Evolutionary conservation across 2,888 invertebrate genomes (phyloP), one percentile per base, ranked within the genome.

Genomic region (Oligia latruncula): DNA sequence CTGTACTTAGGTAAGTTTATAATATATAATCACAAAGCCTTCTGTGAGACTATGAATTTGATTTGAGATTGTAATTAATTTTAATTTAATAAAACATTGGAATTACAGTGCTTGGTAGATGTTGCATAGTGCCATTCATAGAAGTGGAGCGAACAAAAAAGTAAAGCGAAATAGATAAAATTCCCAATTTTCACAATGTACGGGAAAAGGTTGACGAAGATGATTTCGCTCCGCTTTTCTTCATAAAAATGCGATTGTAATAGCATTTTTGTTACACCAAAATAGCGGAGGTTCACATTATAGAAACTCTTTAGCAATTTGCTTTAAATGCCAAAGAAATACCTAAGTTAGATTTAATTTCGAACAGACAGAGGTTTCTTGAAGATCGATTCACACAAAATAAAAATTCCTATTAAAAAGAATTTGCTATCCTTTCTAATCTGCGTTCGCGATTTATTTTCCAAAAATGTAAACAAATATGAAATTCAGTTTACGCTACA

Each of bases 291-390:
- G 23, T 76, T 87, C 74, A 71, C 84, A 52, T 77, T 75, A 62
- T 87, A 84, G 82, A 78, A 82, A 78, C 79, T 81, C 74, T 87
- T 78, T 84, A 84, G 79, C 79, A 80, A 82, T 84, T 87, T 90
- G 79, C 89, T 90, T 88, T 85, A 66, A 87, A 92, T 88, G 87
- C 92, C 92, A 92, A 92, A 92, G 92, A 92, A 86, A 74, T 87
- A n/a, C n/a, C n/a, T n/a, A 87, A 81, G 84, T 86, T 90, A 91
- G 88, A 86, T 77, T 87, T 89, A 85, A 91, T 87, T 85, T 86
- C 81, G 76, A 84, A 87, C 66, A 74, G 81, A 85, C 86, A 83
- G 64, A 83, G 60, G 70, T 64, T 81, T 82, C 74, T 77, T 23
- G 15, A 83, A 82, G 83, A 84, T 88, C 85, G 65, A 88, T 88